Evolutionary conservation across 2,888 invertebrate genomes (phyloP), one percentile per base, ranked within the genome.

Genomic region (Mantis religiosa): DNA sequence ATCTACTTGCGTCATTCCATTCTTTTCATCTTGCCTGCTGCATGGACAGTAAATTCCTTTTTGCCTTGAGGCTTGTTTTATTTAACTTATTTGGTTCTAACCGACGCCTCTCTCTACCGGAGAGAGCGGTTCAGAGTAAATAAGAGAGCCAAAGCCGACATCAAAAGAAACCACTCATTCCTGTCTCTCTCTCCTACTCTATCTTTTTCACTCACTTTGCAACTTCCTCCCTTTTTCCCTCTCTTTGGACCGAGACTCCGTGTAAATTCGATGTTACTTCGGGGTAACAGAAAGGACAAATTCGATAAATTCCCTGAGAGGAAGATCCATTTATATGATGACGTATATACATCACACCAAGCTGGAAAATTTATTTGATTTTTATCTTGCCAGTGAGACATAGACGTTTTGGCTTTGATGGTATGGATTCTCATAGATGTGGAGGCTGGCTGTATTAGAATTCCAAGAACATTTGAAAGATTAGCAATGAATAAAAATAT

Each of bases 61-160:
- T 71, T 71, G 54, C 54, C 85, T 47, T 47, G 87, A 87, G 30
- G 87, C 87, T 27, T 87, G 82, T 87, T 87, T 87, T 87, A 87
- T 87, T 87, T 87, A 87, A 82, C 87, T 87, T 87, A 82, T 87
- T 87, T 87, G 54, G 81, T 87, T 34, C 87, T 41, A 87, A 41
- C 41, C 87, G 41, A 82, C 87, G 82, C 87, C 87, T 87, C 87
- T 25, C 71, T 7, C 54, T 15, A 25, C 25, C 25, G 54, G 54
- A 25, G 15, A 71, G 54, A 25, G 54, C 4, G 25, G 54, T 20
- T 71, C 54, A 71, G 54, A 25, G 54, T 71, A 71, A 71, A 71
- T 71, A 71, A 82, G 41, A 47, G 47, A 85, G n/a, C 41, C 85
- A 30, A 84, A 30, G n/a, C 85, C 82, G 25, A 34, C 54, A 87